Conservation (phyloP, 2,888 invertebrate genomes). For the Melitaea athalia region DNA sequence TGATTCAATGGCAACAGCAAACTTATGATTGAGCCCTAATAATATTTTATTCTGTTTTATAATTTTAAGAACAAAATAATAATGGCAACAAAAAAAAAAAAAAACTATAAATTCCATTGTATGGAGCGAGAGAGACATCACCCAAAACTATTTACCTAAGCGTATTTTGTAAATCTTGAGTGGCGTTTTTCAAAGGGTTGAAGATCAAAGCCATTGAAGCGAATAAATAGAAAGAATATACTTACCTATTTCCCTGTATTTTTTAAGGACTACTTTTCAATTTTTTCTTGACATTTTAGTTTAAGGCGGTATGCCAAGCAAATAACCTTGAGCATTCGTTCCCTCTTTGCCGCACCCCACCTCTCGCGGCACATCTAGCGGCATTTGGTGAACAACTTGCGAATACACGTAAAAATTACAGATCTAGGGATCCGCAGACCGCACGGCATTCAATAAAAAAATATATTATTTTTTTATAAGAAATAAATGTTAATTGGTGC, state of each 20-base stretch:
- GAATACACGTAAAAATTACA: too few relatives aligned
- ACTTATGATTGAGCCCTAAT: too few relatives aligned
- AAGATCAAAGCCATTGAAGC: constrained; percentile 63
- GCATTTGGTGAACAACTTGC: too few relatives aligned
- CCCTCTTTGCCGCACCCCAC: too few relatives aligned
- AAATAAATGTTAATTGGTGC: too few relatives aligned
- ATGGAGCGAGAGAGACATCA: constrained; percentile 47
- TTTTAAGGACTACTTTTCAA: constrained; percentile 46
- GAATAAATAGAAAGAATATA: constrained; percentile 56
- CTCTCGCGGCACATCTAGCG: too few relatives aligned
- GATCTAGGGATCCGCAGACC: too few relatives aligned
- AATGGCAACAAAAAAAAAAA: constrained; percentile 46
- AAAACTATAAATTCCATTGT: constrained; percentile 48
- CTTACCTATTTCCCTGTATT: constrained; percentile 55
- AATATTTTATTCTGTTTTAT: not conserved
- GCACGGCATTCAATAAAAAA: too few relatives aligned
- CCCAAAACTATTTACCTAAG: constrained; percentile 55
- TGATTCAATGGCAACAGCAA: too few relatives aligned
- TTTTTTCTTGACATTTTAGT: constrained; percentile 7
- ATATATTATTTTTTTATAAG: too few relatives aligned
- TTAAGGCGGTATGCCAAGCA: too few relatives aligned
- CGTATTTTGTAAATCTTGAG: constrained; percentile 57
- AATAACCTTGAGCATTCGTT: too few relatives aligned
- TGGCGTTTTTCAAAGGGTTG: constrained; percentile 58
- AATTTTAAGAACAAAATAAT: constrained; percentile 7